Conservation (phyloP, 1,140 invertebrate genomes). For the Coenobita brevimanus region DNA sequence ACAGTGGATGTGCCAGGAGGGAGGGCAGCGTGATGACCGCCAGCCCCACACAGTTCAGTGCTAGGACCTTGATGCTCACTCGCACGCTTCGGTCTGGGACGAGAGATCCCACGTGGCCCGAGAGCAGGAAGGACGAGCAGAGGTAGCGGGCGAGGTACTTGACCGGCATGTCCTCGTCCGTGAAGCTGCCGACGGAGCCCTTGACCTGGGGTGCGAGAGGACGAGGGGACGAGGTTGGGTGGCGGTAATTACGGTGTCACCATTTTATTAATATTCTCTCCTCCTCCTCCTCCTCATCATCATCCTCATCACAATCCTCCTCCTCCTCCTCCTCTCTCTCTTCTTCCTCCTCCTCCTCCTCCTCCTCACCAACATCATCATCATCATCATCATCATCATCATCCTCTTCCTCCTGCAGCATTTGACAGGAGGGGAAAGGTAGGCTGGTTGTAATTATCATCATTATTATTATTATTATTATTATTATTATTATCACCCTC, state of each 20-base stretch:
- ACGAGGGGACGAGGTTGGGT: neutral
- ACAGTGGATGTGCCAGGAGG: constrained; percentile 79
- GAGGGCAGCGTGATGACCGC: constrained; percentile 82
- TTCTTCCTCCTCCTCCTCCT: too few species aligned
- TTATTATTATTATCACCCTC: too few species aligned
- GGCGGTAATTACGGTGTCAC: neutral
- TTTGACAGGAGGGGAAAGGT: too few species aligned
- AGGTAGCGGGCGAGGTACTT: constrained; percentile 85
- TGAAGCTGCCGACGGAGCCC: constrained; percentile 79
- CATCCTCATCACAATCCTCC: too few species aligned
- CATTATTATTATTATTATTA: too few species aligned
- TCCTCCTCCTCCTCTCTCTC: too few species aligned
- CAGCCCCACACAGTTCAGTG: constrained; percentile 82
- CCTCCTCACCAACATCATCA: too few species aligned
- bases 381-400: too few species aligned
- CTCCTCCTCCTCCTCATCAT: too few species aligned
- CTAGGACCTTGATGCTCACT: constrained; percentile 89
- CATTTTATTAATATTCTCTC: neutral
- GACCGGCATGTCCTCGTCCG: constrained; percentile 81
- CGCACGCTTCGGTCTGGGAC: constrained; percentile 82
- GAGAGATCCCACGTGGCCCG: constrained; percentile 78
- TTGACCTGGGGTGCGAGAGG: neutral
- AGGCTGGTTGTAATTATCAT: too few species aligned
- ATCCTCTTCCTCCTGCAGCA: too few species aligned
- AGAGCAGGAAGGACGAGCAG: constrained; percentile 83